Evolutionary conservation across 2,113 vertebrate genomes (phyloP).

Genomic region (Galbula dea): DNA sequence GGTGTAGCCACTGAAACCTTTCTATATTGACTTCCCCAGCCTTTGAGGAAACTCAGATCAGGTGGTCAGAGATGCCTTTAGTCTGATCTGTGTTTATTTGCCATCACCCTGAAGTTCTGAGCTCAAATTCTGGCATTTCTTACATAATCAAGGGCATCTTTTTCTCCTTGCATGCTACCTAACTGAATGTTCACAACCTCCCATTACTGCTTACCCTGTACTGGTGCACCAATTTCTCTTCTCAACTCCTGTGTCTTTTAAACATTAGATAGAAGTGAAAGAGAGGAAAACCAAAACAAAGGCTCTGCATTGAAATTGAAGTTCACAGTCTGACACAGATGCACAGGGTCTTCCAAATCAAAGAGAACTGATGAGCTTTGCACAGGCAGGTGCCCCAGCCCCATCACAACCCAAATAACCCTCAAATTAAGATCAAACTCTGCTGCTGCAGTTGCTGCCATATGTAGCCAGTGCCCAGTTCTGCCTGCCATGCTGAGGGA

Average conservation of each 20-base stretch:
- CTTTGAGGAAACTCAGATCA: too few relatives aligned
- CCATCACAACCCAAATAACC: background rate
- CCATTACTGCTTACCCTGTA: background rate
- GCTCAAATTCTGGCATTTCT: background rate
- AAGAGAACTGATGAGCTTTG: slow-evolving; percentile 42
- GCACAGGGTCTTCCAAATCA: slow-evolving; percentile 5
- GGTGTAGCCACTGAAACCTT: background rate
- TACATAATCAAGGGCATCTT: background rate
- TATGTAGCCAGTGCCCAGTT: background rate
- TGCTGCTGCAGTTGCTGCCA: background rate
- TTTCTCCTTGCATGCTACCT: background rate
- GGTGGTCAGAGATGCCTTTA: background rate
- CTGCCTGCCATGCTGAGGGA: background rate
- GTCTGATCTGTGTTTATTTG: background rate
- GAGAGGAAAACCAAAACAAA: background rate
- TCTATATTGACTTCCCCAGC: fast-evolving
- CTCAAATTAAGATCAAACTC: background rate
- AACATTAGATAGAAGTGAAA: background rate
- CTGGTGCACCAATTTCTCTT: background rate
- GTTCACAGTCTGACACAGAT: background rate
- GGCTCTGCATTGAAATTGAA: background rate
- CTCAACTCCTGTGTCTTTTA: background rate
- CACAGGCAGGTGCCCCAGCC: slow-evolving; percentile 10
- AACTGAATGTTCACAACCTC: background rate
- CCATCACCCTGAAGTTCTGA: background rate